These are phyloP conservation scores for Drosophila niveifrons DNA, from an alignment of 2,888 invertebrate genomes.

Conservation along the genomic window DNA sequence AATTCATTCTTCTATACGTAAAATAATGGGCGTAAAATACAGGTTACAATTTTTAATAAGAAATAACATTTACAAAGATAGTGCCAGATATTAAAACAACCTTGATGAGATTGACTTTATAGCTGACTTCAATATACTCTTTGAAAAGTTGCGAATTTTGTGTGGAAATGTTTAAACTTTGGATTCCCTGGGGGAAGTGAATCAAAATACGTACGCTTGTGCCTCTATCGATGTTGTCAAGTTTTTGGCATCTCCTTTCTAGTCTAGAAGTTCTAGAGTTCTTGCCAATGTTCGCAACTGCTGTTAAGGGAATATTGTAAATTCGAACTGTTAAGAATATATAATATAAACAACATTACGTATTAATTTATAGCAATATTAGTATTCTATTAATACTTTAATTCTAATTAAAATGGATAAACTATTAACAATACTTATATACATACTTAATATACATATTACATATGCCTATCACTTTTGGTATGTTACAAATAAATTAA, in stretches of 20 bases:
- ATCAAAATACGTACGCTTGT: constrained; percentile 47
- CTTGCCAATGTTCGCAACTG: constrained; percentile 18
- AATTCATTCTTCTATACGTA: constrained; percentile 15
- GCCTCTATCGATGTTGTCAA: constrained; percentile 27
- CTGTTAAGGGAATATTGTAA: constrained; percentile 3
- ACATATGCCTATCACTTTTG: constrained; percentile 45
- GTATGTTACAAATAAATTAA: constrained; percentile 53
- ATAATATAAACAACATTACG: constrained; percentile 32
- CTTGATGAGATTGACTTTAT: constrained; percentile 28
- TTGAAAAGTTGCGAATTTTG: constrained; percentile 15
- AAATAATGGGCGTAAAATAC: constrained; percentile 13
- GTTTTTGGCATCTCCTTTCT: constrained; percentile 35
- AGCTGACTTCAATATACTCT: constrained; percentile 15
- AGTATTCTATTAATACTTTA: constrained; percentile 48
- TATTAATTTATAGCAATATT: constrained; percentile 59
- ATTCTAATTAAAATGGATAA: constrained; percentile 19
- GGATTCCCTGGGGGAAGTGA: not conserved
- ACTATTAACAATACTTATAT: constrained; percentile 23
- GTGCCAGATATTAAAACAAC: constrained; percentile 57
- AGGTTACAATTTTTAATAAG: constrained; percentile 39
- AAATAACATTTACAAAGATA: constrained; percentile 28
- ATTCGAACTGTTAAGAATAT: constrained; percentile 21
- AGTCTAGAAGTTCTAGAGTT: constrained; percentile 28
- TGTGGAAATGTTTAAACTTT: not conserved
- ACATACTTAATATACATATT: constrained; percentile 23